Evolutionary conservation across 1,140 invertebrate species (phyloP), one percentile per base, ranked within the genome.

Genomic region (Dendrolimus kikuchii): DNA sequence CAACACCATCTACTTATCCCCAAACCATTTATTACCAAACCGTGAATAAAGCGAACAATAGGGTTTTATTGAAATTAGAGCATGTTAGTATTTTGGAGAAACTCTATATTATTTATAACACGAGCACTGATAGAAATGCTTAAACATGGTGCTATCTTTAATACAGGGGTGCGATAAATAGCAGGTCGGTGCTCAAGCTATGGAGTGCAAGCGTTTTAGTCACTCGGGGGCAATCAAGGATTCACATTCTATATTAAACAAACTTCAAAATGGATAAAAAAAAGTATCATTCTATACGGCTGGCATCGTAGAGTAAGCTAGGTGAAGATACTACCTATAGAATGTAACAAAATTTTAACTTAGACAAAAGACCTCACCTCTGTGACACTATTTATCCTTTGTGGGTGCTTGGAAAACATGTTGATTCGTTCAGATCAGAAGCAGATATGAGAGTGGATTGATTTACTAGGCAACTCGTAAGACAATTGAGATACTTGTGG

Each of bases 81-180:
- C 68, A 75, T 81, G 81, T 86, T 86, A 86, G 83, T 86, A 86
- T 86, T 86, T 86, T 84, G 81, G 81, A 78, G 78, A 86, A 83
- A 77, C 67, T 60, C 50, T 43, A 10, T 38, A 23, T 23, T 23
- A 51, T 45, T 65, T 66, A 67, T 62, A 64, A 61, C 53, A 69
- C 67, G 67, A 52, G 49, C 23, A 23, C 51, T 59, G 60, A 64
- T 46, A 55, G 43, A 65, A 62, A 57, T 59, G 59, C 53, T 66
- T 62, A 43, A 59, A 68, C 23, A 23, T 23, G 23, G 23, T 23
- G 23, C 23, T 23, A 23, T 23, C 23, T 23, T 23, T 23, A 45
- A 60, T 68, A 47, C 55, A 64, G 51, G 46, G 44, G 64, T 69
- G 68, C 71, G 53, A 65, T 42, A 60, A 54, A 47, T 54, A 66